phyloP scores from a whole-genome alignment of 2,797 vertebrate genomes.

The Euthynnus affinis region DNA sequence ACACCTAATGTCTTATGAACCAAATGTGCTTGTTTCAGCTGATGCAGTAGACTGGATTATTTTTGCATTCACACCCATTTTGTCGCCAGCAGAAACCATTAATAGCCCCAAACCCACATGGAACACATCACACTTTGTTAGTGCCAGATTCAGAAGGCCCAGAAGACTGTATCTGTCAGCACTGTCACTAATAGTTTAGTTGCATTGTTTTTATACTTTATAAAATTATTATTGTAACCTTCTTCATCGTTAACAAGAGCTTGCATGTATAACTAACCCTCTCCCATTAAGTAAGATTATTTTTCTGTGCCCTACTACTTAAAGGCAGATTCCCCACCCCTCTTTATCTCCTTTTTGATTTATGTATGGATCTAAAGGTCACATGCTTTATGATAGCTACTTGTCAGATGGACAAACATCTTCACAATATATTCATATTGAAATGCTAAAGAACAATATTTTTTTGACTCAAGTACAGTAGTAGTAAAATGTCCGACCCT shows the following conservation, averaged over 20 bases:
- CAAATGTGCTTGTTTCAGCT: constrained; percentile 13
- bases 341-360: not conserved
- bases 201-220: not conserved
- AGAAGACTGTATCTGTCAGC: not conserved
- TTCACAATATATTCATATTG: no score
- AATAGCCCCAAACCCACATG: constrained; percentile 21
- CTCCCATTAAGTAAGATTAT: not conserved
- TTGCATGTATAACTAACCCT: not conserved
- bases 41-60: constrained; percentile 21
- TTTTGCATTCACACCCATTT: constrained; percentile 28
- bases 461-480: no score
- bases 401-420: no score
- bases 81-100: constrained; percentile 13
- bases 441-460: no score
- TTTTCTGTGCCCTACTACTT: no score
- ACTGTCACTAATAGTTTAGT: not conserved
- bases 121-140: not conserved
- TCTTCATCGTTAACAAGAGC: not conserved
- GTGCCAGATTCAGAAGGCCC: constrained; percentile 18
- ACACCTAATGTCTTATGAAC: constrained; percentile 11
- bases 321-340: not conserved
- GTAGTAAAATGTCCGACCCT: no score
- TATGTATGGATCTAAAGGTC: not conserved
- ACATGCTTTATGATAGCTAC: no score
- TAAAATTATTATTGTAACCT: not conserved